Percentiles rank a stretch among this genome's conserved stretches.
These are phyloP conservation scores for Siniperca undulata DNA, from an alignment of 2,797 vertebrate species.

Conservation along the genomic window DNA sequence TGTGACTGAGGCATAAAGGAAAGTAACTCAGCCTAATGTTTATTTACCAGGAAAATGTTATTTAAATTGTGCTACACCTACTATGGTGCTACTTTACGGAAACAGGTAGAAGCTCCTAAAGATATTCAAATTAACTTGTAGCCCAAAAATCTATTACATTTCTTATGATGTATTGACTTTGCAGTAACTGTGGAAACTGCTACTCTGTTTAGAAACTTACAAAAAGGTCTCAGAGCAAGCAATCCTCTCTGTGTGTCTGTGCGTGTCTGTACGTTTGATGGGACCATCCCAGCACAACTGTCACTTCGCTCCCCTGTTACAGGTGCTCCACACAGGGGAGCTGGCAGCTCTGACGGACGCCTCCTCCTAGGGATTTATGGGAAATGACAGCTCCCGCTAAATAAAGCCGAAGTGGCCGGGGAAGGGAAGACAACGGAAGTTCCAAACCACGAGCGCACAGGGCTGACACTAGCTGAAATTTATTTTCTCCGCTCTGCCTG, in stretches of 20 bases:
- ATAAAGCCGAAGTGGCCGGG: conserved; percentile 78
- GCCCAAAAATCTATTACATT: conserved; percentile 15
- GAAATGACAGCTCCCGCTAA: conserved; percentile 88
- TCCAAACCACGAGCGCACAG: conserved; percentile 53
- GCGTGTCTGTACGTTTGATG: conserved; percentile 60
- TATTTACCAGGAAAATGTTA: conserved; percentile 24
- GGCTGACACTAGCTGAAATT: conserved; percentile 71
- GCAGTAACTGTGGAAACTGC: conserved; percentile 15
- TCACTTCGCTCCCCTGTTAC: conserved; percentile 76
- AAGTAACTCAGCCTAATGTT: conserved; percentile 19
- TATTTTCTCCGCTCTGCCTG: conserved; percentile 64
- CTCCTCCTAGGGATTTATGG: conserved; percentile 85
- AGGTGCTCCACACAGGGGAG: conserved; percentile 83
- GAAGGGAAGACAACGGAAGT: conserved; percentile 63
- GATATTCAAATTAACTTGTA: conserved; percentile 29
- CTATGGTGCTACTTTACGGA: background rate
- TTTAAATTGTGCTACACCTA: conserved; percentile 17
- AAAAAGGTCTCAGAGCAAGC: conserved; percentile 53
- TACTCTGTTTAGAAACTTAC: conserved; percentile 28
- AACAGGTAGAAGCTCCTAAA: conserved; percentile 1
- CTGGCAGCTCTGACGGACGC: conserved; percentile 86
- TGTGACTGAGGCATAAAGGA: conserved; percentile 5
- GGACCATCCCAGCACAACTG: conserved; percentile 75
- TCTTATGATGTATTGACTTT: conserved; percentile 36
- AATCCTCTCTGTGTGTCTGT: conserved; percentile 6